Base-by-base conservation (phyloP, 1,140 invertebrate species). In the Trissolcus basalis region DNA sequence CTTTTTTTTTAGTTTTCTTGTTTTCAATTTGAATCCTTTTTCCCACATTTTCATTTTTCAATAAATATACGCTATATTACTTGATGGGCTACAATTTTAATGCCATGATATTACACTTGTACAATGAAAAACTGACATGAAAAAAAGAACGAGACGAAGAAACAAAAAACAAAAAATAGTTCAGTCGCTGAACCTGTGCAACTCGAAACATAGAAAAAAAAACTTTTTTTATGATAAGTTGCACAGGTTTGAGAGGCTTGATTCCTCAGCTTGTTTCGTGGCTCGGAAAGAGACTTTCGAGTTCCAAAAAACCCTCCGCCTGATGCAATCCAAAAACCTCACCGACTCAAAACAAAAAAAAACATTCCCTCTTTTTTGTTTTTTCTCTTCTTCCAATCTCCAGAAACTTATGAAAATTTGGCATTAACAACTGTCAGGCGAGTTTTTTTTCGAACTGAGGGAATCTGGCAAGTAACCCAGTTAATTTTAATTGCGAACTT, bases 1-100 rank as follows among this genome's bases (percentile, higher is more conserved):
- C n/a, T n/a, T 27, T 3, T 27, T 27, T 27, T 27, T 27, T 6
- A 27, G 6, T 27, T 27, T 6, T 27, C 19, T 27, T 27, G 2
- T 4, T 41, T 36, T 44, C 13, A 58, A 71, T 72, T 65, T 65
- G 69, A 54, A 65, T 78, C 65, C 50, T 61, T 75, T 72, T 75
- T 69, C 64, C 50, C 41, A 15, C 27, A 36, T 54, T 12, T 59
- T 32, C 51, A 64, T 36, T 56, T n/a, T 39, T 72, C 53, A 65
- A 60, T 65, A 72, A 48, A 59, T 72, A 33, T 65, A 73, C 69
- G 59, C 16, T 54, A 53, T 60, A 72, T 45, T 58, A 64, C 59
- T 27, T 1, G 19, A 27, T 27, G 19, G 63, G 19, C 32, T 48
- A 27, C 19, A 27, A 27, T 1, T 43, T 59, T 59, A 58, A 64